These are phyloP conservation scores for Ochropleura plecta DNA, from an alignment of 2,888 invertebrate genomes.

Conservation along the genomic window DNA sequence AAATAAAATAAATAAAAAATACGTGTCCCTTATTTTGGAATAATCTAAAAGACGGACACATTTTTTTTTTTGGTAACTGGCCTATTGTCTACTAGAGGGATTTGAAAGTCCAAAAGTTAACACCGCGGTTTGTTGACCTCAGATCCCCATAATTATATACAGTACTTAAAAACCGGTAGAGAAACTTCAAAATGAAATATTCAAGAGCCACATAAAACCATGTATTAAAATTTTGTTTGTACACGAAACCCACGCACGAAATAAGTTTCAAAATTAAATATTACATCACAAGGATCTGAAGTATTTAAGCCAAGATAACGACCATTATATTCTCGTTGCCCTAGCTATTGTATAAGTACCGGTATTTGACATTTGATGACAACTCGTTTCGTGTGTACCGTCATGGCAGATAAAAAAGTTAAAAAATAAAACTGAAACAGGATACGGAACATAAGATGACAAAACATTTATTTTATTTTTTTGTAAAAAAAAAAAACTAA, in stretches of 20 bases:
- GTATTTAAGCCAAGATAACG: constrained; percentile 14
- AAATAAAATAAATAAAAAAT: no score
- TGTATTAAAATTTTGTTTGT: not conserved
- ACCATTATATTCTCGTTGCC: constrained; percentile 31
- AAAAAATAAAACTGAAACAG: not conserved
- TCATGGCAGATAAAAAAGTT: constrained; percentile 1
- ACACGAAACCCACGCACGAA: constrained; percentile 16
- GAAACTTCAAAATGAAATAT: not conserved
- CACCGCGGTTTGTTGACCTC: no score
- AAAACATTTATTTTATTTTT: no score
- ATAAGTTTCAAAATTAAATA: constrained; percentile 16
- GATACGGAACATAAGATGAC: not conserved
- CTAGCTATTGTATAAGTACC: constrained; percentile 14
- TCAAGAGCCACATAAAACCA: not conserved
- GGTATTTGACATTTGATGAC: constrained; percentile 17
- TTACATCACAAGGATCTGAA: constrained; percentile 26
- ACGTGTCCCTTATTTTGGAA: no score
- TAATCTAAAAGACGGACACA: no score
- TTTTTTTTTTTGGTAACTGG: no score
- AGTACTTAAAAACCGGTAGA: not conserved
- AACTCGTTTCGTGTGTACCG: not conserved
- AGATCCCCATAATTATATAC: not conserved
- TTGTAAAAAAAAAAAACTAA: no score
- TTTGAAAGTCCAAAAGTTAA: no score
- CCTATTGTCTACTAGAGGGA: no score